These are phyloP conservation scores for Salvelinus alpinus DNA, from an alignment of 2,113 vertebrate species.

Conservation along the genomic window DNA sequence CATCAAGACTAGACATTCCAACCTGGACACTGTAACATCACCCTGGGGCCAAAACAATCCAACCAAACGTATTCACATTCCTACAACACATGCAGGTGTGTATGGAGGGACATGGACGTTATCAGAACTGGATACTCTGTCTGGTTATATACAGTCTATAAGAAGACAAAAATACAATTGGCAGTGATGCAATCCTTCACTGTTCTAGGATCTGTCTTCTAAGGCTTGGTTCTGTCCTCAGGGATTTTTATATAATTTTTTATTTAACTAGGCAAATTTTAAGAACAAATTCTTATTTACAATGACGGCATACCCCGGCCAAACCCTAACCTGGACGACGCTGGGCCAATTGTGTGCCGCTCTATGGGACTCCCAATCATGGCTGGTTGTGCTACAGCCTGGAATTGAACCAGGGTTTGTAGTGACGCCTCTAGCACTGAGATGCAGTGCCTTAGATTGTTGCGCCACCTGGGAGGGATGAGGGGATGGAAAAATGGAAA, in stretches of 20 bases:
- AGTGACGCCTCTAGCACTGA: no score
- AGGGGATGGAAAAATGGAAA: slow-evolving; percentile 19
- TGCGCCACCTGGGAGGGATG: slow-evolving; percentile 10
- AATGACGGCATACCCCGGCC: no score
- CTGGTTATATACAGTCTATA: background rate
- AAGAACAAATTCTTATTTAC: no score
- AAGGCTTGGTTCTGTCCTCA: slow-evolving; percentile 17
- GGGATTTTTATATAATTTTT: background rate
- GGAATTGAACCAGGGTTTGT: no score
- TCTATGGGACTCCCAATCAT: no score
- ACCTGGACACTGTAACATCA: slow-evolving; percentile 2
- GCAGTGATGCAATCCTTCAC: slow-evolving; percentile 5
- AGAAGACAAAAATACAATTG: background rate
- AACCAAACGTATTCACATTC: slow-evolving; percentile 25
- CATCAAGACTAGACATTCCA: slow-evolving; percentile 23
- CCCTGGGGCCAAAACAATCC: slow-evolving; percentile 13
- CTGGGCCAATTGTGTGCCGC: no score
- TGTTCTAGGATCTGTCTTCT: slow-evolving; percentile 7
- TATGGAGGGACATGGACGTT: background rate
- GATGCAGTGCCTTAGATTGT: no score
- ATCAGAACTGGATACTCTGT: background rate
- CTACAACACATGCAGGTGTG: slow-evolving; percentile 7
- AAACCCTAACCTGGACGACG: no score
- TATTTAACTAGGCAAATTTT: no score
- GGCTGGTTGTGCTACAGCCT: no score